Base-by-base conservation (phyloP, 2,113 vertebrate species). In the Myiopsitta monachus region DNA sequence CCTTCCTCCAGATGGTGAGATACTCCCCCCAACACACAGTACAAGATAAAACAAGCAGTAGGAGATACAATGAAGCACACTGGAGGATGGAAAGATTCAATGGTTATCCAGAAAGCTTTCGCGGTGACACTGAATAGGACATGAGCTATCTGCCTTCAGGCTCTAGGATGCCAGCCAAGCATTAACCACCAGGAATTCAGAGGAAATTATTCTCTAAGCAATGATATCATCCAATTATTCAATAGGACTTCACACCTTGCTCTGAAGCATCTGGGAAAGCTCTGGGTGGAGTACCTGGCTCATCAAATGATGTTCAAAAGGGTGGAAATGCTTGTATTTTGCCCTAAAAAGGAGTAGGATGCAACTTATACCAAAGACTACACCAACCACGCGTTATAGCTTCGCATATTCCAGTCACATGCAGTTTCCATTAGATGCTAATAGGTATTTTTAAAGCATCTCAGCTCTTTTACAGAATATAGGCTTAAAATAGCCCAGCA, bases 401-500 rank as follows among this genome's bases (percentile, higher is more conserved):
- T 82, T 82, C 0, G 1, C 31, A 28, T 78, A 55, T n/a, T 83
- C n/a, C 31, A 79, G 33, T 52, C 80, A 54, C 12, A 7, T 36
- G 66, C 22, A 46, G 41, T 87, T 91, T 86, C 83, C 68, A 94
- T 87, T 72, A 51, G 18, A 84, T 16, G 28, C 26, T 79, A 90
- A 70, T 21, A 92, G 52, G 66, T 77, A 76, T 90, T 85, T 82
- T 86, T 70, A 90, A 96, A 93, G 31, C 17, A 1, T 64, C 78
- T 83, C 87, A 74, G 79, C 64, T 95, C 67, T 83, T 92, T 82
- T 66, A 88, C 55, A 96, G 61, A 84, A 63, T 21, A 79, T 27
- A 44, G 47, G 70, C 93, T 92, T 94, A 93, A 97, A 97, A 97
- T 96, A 97, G 88, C 19, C 39, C 69, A 68, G 91, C 86, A 51